Base-by-base conservation (phyloP, 2,797 vertebrate genomes). In the Lates japonicus region DNA sequence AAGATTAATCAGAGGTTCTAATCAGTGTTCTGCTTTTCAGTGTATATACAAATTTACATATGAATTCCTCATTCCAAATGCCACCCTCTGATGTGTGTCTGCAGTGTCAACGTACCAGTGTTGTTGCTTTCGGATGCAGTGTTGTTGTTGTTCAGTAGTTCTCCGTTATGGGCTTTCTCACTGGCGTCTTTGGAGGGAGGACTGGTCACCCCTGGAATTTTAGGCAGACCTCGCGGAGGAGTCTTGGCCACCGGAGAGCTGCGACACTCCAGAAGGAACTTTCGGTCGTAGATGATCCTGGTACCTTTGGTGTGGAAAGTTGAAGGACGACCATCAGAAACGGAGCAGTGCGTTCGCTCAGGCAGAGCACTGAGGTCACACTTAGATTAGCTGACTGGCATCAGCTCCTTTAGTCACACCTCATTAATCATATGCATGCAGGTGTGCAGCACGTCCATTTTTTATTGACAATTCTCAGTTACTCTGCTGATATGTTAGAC, bases 221-320 rank as follows among this genome's bases (percentile, higher is more conserved):
- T 90, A 2, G 97, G 97, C 78, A 98, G 96, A 90, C 96, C 92
- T 4, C 87, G 91, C 0, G 97, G 97, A 2, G 97, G 97, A 0
- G 97, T 98, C 83, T 94, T 97, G 89, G 97, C 94, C 82, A 97
- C 88, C 0, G 97, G 97, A 22, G 98, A 98, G 77, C 96, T 97
- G 81, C 98, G 97, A 84, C 97, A 97, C 37, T 96, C 97, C 94
- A 98, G 96, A 84, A 98, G 58, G 88, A 98, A 99, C 81, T 98
- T 97, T 0, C 97, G 95, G 73, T 98, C 97, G 0, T 98, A 98
- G 91, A 98, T 97, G 73, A 98, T 98, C 89, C 97, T 95, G 82
- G 97, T 98, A 44, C 98, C 98, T 99, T 90, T 19, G 7, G 64
- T 57, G 17, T 20, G 37, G 10, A 74, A 70, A 60, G 59, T 17